These are phyloP conservation scores for Acinonyx jubatus DNA, from an alignment of 2,113 vertebrate species.

Conservation along the genomic window DNA sequence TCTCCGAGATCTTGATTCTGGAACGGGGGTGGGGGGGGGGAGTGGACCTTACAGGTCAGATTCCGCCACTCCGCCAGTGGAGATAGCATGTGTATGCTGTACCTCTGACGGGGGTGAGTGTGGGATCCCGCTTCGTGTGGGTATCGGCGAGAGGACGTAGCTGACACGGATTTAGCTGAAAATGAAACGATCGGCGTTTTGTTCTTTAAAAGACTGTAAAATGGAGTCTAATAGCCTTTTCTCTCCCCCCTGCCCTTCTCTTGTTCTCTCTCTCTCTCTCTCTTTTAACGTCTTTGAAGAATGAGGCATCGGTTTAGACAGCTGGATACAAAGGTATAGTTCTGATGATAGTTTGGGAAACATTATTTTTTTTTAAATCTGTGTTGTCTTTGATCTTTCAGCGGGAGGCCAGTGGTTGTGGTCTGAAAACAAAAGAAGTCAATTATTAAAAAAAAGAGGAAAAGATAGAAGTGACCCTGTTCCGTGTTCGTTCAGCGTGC, in stretches of 20 bases:
- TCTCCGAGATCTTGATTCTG: not conserved
- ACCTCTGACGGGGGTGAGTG: not conserved
- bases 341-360: not conserved
- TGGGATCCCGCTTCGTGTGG: not conserved
- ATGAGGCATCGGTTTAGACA: slow-evolving; percentile 85
- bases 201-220: not conserved
- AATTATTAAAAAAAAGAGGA: not conserved
- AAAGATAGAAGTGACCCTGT: not conserved
- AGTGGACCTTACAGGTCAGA: accelerated
- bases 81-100: not conserved
- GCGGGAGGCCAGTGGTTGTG: not conserved
- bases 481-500: accelerated
- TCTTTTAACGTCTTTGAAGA: slow-evolving; percentile 73
- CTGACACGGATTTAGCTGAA: not conserved
- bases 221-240: not conserved
- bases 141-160: not conserved
- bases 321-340: slow-evolving; percentile 86
- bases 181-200: not conserved
- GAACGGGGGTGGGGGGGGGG: too few relatives aligned
- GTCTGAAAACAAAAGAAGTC: not conserved
- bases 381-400: not conserved
- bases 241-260: not conserved
- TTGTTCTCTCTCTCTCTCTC: not conserved
- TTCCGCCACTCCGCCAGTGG: accelerated
- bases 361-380: not conserved